A percentile compares a stretch with the other conserved stretches of the same genome.
phyloP scores from a whole-genome alignment of 1,140 invertebrate genomes.

The Pararge aegeria region DNA sequence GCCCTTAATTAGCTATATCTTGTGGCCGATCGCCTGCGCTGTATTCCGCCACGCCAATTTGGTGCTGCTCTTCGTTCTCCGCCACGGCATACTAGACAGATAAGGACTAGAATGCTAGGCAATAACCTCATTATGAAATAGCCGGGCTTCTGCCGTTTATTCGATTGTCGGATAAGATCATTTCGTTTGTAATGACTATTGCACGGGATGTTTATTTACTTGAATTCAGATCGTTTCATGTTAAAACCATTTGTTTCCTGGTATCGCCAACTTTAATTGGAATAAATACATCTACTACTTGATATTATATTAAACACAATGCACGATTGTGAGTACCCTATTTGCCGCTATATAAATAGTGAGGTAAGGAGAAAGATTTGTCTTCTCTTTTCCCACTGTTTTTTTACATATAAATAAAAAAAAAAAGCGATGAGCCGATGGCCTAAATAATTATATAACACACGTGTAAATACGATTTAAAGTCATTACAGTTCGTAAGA shows the following conservation, averaged over 20 bases:
- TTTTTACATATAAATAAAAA: too few relatives aligned
- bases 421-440: too few relatives aligned
- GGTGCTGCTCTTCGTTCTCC: conserved; percentile 62
- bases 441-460: too few relatives aligned
- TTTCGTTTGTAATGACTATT: conserved; percentile 51
- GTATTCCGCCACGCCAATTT: conserved; percentile 75
- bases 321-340: neutral
- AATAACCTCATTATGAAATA: conserved; percentile 80
- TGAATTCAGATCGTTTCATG: conserved; percentile 2
- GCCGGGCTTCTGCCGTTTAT: conserved; percentile 57
- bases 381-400: neutral
- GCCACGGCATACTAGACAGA: conserved; percentile 60
- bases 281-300: neutral
- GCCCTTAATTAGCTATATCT: conserved; percentile 76
- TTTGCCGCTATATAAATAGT: neutral
- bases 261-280: conserved; percentile 6
- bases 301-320: neutral
- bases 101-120: conserved; percentile 71
- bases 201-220: conserved; percentile 4
- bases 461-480: too few relatives aligned
- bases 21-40: conserved; percentile 56
- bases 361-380: neutral
- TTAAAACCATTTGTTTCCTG: conserved; percentile 9
- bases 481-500: too few relatives aligned
- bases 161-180: conserved; percentile 56